Conservation (phyloP, 2,113 vertebrate species). For the Aegypius monachus region DNA sequence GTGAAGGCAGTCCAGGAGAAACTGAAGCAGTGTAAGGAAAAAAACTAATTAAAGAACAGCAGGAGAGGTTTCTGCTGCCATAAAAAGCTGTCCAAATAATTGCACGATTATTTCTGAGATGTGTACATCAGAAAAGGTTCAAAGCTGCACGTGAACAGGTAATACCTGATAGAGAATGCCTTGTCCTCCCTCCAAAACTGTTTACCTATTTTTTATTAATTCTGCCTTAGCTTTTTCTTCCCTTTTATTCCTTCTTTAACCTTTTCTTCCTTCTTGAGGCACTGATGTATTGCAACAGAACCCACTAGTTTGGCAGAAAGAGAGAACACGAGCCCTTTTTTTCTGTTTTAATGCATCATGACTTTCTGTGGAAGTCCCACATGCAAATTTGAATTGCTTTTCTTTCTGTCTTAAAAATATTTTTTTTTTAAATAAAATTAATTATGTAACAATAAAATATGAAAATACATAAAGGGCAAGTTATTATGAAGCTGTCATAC, state of each 20-base stretch:
- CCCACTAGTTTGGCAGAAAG: not conserved
- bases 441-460: not conserved
- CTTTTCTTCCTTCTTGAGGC: not conserved
- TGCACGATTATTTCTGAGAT: not conserved
- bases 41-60: not conserved
- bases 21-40: not conserved
- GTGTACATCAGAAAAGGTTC: not conserved
- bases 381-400: not conserved
- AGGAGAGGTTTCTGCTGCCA: not conserved
- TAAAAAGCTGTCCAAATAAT: not conserved
- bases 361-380: not conserved
- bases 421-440: not conserved
- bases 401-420: not conserved
- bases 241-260: not conserved
- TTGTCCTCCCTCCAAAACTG: not conserved
- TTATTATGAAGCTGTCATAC: not conserved
- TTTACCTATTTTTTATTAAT: not conserved
- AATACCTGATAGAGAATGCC: not conserved
- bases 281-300: not conserved
- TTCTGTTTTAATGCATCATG: not conserved
- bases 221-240: not conserved
- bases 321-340: not conserved
- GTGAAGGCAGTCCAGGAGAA: not conserved
- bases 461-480: too few species aligned
- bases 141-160: not conserved